Percentiles rank a stretch among this genome's conserved stretches.
These are phyloP conservation scores for Drosophila kuntzei DNA, from an alignment of 2,888 invertebrate species.

Conservation along the genomic window DNA sequence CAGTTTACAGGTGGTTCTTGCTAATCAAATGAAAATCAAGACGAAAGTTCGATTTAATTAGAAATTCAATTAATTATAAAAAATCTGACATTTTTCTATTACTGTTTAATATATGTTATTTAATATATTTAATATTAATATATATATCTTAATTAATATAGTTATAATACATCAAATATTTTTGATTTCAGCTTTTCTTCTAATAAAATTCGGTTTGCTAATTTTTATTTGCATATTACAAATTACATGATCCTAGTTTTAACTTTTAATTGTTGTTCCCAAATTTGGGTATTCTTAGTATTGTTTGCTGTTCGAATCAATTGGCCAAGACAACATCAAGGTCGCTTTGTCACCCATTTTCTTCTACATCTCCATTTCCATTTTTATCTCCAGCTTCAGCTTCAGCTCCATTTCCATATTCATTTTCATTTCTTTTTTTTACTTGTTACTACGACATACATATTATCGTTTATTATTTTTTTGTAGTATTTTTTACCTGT, in stretches of 20 bases:
- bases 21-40: not conserved
- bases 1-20: not conserved
- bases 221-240: no score
- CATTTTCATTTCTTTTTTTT: not conserved
- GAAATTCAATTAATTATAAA: no score
- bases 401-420: constrained; percentile 1
- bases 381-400: not conserved
- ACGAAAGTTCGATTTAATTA: not conserved
- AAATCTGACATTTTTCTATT: no score
- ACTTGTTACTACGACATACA: not conserved
- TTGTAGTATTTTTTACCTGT: constrained; percentile 14
- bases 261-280: no score
- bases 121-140: no score
- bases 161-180: no score
- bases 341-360: constrained; percentile 10
- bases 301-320: not conserved
- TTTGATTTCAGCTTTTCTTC: no score
- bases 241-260: no score
- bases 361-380: constrained; percentile 1
- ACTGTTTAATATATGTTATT: no score
- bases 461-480: constrained; percentile 2
- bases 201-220: no score
- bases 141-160: no score
- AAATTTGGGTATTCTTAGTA: no score
- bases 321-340: constrained; percentile 22